These are phyloP conservation scores for Mystacides longicornis DNA, from an alignment of 2,888 invertebrate species.

Conservation along the genomic window DNA sequence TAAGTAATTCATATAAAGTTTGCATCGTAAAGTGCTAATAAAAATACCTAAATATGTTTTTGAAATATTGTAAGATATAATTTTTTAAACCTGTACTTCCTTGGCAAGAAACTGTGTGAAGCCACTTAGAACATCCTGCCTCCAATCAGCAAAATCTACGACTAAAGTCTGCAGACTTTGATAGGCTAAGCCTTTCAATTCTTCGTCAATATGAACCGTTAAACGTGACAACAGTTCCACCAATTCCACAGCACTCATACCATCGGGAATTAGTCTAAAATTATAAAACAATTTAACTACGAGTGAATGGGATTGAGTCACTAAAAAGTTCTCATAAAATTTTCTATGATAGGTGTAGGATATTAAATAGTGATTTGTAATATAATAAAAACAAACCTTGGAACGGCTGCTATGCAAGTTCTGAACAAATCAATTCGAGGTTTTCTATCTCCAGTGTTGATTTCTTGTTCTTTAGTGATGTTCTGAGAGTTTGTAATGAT, in stretches of 20 bases:
- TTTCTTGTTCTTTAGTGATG: constrained; percentile 89
- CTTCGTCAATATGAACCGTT: constrained; percentile 98
- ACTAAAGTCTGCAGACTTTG: constrained; percentile 94
- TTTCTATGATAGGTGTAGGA: not conserved
- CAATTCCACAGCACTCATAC: constrained; percentile 89
- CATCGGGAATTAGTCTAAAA: constrained; percentile 85
- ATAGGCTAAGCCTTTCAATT: constrained; percentile 85
- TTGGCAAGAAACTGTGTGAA: constrained; percentile 92
- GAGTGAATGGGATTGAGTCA: not conserved
- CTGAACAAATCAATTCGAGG: constrained; percentile 96
- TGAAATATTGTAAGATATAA: too few relatives aligned
- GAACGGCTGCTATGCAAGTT: constrained; percentile 97
- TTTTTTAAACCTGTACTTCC: constrained; percentile 73
- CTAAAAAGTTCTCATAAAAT: not conserved
- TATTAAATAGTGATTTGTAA: not conserved
- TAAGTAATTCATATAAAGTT: too few relatives aligned
- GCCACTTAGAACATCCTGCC: constrained; percentile 90
- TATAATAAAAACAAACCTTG: constrained; percentile 38
- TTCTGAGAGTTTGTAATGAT: constrained; percentile 96
- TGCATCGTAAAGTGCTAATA: too few relatives aligned
- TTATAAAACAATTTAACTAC: not conserved
- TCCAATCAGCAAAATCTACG: constrained; percentile 94
- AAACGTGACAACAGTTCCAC: constrained; percentile 90
- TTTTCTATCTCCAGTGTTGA: constrained; percentile 92
- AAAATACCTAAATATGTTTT: too few relatives aligned